phyloP scores from a whole-genome alignment of 2,888 invertebrate genomes.

The Euplexia lucipara region DNA sequence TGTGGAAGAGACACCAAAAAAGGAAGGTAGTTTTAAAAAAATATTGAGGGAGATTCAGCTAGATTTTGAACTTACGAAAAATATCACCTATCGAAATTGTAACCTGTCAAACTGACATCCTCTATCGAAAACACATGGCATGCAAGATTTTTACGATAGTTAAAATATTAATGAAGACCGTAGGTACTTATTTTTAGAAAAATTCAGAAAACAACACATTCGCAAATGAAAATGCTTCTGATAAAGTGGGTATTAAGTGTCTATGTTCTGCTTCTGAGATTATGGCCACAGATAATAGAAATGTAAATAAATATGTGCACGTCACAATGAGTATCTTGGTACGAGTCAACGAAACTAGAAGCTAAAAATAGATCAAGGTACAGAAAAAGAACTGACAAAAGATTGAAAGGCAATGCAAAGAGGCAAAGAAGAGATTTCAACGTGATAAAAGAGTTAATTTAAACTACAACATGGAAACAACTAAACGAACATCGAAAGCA shows the following conservation, averaged over 20 bases:
- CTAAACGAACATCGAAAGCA: slow-evolving; percentile 63
- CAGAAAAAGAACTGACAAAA: slow-evolving; percentile 38
- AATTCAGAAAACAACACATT: neutral
- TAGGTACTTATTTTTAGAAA: slow-evolving; percentile 2
- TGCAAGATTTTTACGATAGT: neutral
- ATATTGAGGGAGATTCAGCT: neutral
- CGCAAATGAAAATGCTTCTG: slow-evolving; percentile 26
- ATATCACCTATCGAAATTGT: slow-evolving; percentile 11
- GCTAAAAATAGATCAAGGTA: slow-evolving; percentile 57
- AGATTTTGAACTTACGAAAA: neutral
- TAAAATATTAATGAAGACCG: too few species aligned
- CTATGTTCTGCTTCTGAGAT: slow-evolving; percentile 23
- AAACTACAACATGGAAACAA: slow-evolving; percentile 50
- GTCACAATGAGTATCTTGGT: slow-evolving; percentile 1
- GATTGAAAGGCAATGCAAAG: slow-evolving; percentile 40
- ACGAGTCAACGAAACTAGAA: slow-evolving; percentile 36
- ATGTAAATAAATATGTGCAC: slow-evolving; percentile 51
- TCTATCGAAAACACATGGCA: neutral
- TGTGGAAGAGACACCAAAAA: too few species aligned
- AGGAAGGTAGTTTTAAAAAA: slow-evolving; percentile 17
- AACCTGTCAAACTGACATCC: slow-evolving; percentile 16
- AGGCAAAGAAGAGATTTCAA: slow-evolving; percentile 38
- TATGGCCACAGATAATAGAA: slow-evolving; percentile 48
- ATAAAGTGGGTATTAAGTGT: slow-evolving; percentile 23
- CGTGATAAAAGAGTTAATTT: slow-evolving; percentile 38